Conservation (phyloP, 30 jellyfish, hydroid and myxozoan genomes). For the Chrysaora quinquecirrha region DNA sequence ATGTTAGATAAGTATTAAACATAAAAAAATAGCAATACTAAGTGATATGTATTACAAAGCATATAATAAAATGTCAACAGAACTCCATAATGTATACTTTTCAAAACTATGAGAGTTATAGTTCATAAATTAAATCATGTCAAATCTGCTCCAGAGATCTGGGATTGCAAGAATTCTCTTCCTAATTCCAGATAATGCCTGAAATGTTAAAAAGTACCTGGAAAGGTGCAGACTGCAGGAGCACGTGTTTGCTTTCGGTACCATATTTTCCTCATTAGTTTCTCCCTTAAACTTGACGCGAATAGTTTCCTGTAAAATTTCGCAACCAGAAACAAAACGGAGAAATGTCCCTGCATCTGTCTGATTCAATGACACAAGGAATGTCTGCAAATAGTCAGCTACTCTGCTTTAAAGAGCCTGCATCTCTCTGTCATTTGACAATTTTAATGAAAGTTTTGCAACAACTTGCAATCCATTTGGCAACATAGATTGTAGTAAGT, state of each 20-base stretch:
- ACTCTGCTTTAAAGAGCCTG: constrained; percentile 11
- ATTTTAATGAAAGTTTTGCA: constrained; percentile 6
- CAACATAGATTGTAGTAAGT: neutral
- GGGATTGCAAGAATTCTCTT: neutral
- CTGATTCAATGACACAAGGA: neutral
- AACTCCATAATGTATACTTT: neutral
- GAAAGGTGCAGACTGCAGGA: neutral
- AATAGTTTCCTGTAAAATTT: neutral
- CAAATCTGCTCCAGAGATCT: neutral
- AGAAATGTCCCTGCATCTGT: neutral
- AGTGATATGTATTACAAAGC: neutral
- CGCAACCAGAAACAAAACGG: constrained; percentile 8
- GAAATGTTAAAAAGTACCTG: neutral
- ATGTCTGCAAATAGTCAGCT: constrained; percentile 12
- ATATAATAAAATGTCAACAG: neutral
- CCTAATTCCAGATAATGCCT: neutral
- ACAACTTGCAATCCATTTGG: constrained; percentile 23
- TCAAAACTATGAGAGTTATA: neutral
- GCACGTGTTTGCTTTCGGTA: constrained; percentile 13
- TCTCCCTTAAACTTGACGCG: constrained; percentile 4
- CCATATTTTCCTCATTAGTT: neutral
- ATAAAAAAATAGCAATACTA: neutral
- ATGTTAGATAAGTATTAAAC: neutral
- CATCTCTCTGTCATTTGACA: neutral
- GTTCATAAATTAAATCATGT: neutral